phyloP scores from a whole-genome alignment of 2,113 vertebrate genomes.

The Pollachius pollachius region DNA sequence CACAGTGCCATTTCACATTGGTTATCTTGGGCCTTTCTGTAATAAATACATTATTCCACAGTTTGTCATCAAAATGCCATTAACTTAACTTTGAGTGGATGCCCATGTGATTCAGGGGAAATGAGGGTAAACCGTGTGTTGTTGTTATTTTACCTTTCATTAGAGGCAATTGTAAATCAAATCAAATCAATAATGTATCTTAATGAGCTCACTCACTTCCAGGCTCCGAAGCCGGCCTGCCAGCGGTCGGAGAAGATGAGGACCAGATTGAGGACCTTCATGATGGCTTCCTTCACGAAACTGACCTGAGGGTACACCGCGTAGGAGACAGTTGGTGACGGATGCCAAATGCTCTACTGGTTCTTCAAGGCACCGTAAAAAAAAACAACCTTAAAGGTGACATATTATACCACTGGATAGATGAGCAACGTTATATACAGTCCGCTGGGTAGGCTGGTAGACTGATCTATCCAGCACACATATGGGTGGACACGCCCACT shows the following conservation, averaged over 20 bases:
- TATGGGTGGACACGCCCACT: too few species aligned
- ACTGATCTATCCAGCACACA: too few species aligned
- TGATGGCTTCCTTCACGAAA: conserved; percentile 97
- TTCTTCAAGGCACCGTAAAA: too few species aligned
- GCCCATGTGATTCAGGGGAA: not conserved
- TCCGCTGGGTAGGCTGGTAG: too few species aligned
- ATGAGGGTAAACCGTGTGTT: not conserved
- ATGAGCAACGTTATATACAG: too few species aligned
- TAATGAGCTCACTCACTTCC: conserved; percentile 81
- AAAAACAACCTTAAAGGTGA: too few species aligned
- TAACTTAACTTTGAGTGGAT: too few species aligned
- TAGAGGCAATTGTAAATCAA: not conserved
- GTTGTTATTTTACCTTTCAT: not conserved
- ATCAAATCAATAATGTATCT: not conserved
- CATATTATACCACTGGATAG: too few species aligned
- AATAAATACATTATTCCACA: too few species aligned
- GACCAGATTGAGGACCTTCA: conserved; percentile 96
- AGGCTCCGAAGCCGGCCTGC: conserved; percentile 90
- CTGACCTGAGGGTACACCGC: conserved; percentile 80
- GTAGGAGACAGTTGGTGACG: too few species aligned
- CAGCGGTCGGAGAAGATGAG: conserved; percentile 98
- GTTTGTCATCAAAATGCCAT: not conserved
- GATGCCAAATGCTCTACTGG: too few species aligned
- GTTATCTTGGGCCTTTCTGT: too few species aligned
- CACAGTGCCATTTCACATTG: conserved; percentile 11